Evolutionary conservation across 2,113 vertebrate species (phyloP).

Genomic region (Syngnathus scovelli): DNA sequence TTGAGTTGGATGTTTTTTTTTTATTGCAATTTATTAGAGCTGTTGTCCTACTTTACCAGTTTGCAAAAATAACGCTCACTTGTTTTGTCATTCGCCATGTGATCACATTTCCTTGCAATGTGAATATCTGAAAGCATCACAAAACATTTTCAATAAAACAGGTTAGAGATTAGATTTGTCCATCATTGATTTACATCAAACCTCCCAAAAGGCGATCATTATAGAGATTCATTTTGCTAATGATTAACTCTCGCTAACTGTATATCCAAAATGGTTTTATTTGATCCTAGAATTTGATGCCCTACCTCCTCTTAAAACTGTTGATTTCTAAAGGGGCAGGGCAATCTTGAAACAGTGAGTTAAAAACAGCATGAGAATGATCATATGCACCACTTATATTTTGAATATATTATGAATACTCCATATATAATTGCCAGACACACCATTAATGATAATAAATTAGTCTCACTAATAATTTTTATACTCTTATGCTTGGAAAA

Average conservation of each 20-base stretch:
- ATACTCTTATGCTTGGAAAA: no score
- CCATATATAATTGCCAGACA: background rate
- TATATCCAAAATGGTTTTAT: background rate
- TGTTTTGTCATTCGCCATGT: background rate
- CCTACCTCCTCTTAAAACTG: no score
- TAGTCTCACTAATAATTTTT: no score
- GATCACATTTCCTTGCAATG: background rate
- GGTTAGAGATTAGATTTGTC: background rate
- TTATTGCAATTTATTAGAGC: slow-evolving; percentile 2
- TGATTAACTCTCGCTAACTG: no score
- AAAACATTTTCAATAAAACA: slow-evolving; percentile 13
- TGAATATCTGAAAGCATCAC: background rate
- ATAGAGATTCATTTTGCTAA: no score
- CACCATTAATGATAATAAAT: no score
- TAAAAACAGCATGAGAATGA: no score
- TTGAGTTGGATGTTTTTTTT: background rate
- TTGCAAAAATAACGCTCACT: slow-evolving; percentile 6
- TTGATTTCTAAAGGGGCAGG: no score
- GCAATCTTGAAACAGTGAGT: no score
- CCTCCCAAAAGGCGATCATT: no score
- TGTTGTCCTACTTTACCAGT: background rate
- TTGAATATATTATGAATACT: no score
- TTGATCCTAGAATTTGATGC: background rate
- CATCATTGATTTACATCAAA: background rate
- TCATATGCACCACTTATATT: no score